Conservation (phyloP, 2,797 vertebrate species). For the Acrossocheilus fasciatus region DNA sequence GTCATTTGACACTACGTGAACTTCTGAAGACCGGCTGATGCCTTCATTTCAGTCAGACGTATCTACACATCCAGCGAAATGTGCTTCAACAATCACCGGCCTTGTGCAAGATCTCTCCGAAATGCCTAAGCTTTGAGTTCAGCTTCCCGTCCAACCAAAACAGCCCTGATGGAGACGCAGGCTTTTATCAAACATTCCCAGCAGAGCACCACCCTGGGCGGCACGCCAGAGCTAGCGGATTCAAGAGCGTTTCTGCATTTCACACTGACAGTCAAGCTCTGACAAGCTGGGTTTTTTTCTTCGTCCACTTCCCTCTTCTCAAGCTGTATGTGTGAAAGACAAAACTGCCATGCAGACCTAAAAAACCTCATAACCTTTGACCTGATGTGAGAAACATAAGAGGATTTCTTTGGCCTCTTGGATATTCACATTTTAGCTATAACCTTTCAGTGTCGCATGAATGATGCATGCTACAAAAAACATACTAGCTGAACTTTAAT, state of each 20-base stretch:
- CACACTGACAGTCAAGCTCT: conserved; percentile 31
- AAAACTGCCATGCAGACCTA: not conserved
- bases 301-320: conserved; percentile 25
- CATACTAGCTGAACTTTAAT: not conserved
- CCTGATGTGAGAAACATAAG: not conserved
- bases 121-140: conserved; percentile 1
- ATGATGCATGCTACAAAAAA: not conserved
- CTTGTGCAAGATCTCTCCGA: not conserved
- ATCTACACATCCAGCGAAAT: not conserved
- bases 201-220: conserved; percentile 70
- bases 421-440: not conserved
- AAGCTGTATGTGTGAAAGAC: not conserved
- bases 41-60: not conserved
- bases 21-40: not conserved
- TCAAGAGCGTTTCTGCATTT: conserved; percentile 16
- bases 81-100: not conserved
- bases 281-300: conserved; percentile 28
- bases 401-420: not conserved
- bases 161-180: conserved; percentile 12
- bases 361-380: not conserved
- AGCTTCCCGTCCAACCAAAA: conserved; percentile 18
- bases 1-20: not conserved
- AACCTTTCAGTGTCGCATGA: not conserved
- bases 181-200: conserved; percentile 24
- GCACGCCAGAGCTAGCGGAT: conserved; percentile 60